Conservation (phyloP, 2,888 invertebrate genomes). For the Sinelater perroti region DNA sequence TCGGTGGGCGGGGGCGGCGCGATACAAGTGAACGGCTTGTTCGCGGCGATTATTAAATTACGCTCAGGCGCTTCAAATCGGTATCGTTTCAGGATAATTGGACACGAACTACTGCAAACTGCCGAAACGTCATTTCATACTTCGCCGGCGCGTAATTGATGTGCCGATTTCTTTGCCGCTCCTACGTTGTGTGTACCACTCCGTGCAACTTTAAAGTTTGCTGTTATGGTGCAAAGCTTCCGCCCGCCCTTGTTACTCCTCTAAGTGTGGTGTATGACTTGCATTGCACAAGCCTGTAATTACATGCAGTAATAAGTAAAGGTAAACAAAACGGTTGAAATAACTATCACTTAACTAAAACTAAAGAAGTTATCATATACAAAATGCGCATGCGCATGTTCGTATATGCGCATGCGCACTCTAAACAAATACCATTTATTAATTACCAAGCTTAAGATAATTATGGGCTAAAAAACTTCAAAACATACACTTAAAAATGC, state of each 20-base stretch:
- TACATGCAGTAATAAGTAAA: too few relatives aligned
- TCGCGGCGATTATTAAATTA: conserved; percentile 42
- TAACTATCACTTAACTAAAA: too few relatives aligned
- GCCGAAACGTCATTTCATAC: conserved; percentile 38
- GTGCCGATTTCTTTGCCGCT: conserved; percentile 31
- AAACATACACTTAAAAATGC: too few relatives aligned
- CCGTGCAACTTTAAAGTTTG: conserved; percentile 26
- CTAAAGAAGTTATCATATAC: too few relatives aligned
- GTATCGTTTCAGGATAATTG: conserved; percentile 40
- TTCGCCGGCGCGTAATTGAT: conserved; percentile 31
- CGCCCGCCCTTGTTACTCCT: neutral
- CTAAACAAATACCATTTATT: too few relatives aligned
- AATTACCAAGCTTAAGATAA: too few relatives aligned
- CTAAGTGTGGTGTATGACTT: too few relatives aligned
- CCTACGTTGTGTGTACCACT: conserved; percentile 31
- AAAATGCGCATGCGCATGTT: too few relatives aligned
- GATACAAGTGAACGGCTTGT: conserved; percentile 40
- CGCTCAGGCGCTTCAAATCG: conserved; percentile 40
- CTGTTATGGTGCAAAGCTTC: conserved; percentile 12
- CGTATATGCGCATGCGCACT: too few relatives aligned
- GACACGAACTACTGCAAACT: conserved; percentile 41
- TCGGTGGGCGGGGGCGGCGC: conserved; percentile 39
- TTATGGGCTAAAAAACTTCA: too few relatives aligned
- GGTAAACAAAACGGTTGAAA: too few relatives aligned
- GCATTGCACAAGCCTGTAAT: too few relatives aligned